These are phyloP conservation scores for Microplitis mediator DNA, from an alignment of 1,140 invertebrate genomes.

Conservation along the genomic window DNA sequence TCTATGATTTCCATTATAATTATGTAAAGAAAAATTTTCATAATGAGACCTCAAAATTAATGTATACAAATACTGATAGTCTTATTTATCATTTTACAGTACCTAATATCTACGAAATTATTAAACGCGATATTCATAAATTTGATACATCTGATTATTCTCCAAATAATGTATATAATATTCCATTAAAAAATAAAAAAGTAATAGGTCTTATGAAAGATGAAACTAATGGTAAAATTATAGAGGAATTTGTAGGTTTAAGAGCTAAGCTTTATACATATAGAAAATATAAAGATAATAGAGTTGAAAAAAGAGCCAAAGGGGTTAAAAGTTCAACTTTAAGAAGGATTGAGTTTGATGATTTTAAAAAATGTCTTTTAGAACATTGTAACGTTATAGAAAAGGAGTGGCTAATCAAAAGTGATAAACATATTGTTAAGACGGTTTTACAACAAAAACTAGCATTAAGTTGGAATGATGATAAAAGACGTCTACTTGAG, in stretches of 20 bases:
- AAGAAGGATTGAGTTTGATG: slow-evolving; percentile 18
- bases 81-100: no score
- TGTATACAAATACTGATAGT: slow-evolving; percentile 24
- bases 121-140: no score
- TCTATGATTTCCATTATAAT: slow-evolving; percentile 47
- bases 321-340: slow-evolving; percentile 2
- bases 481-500: slow-evolving; percentile 13
- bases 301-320: neutral
- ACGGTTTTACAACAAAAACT: neutral
- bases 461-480: slow-evolving; percentile 2
- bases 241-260: slow-evolving; percentile 17
- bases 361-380: slow-evolving; percentile 2
- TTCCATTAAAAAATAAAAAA: no score
- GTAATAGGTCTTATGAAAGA: no score
- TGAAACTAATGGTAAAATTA: neutral
- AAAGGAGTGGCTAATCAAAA: neutral
- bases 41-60: neutral
- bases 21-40: slow-evolving; percentile 35
- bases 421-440: neutral
- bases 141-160: no score
- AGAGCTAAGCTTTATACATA: neutral
- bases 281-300: slow-evolving; percentile 12
- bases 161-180: no score
- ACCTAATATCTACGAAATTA: no score
- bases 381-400: neutral